Evolutionary conservation across 1,140 invertebrate species (phyloP), one percentile per base, ranked within the genome.

Genomic region (Pseudomyrmex cubaensis): DNA sequence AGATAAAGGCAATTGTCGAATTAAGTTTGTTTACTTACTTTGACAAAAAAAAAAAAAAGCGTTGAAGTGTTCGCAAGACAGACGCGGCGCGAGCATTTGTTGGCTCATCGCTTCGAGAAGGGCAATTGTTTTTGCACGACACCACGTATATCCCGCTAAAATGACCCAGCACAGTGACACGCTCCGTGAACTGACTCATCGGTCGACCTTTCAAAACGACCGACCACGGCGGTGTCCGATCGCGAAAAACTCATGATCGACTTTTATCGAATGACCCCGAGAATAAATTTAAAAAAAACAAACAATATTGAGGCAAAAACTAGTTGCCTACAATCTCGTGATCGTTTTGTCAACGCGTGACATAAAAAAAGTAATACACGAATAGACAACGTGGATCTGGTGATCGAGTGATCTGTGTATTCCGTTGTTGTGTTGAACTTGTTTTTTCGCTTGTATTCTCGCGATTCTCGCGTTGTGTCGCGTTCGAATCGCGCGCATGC

Each of bases 121-220:
- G 20, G 20, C 20, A 20, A 0, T 15, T 9, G n/a, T 35, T 59
- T 72, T 72, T 48, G 46, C n/a, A 35, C 10, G 4, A 70, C 76
- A 72, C 44, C 44, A 17, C 8, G 50, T 66, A 67, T 67, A 13
- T 70, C 22, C n/a, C 10, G 20, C 7, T 70, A 80, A 80, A 72
- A 80, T 80, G 76, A 72, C 12, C 54, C 66, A 80, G n/a, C 66
- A 54, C 17, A 54, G 54, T 2, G 76, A 80, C 12, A 72, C 76
- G 20, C 44, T 50, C 1, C 66, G 66, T n/a, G n/a, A 48, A 2
- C 59, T 80, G 76, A 80, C 66, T 80, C 76, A 80, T 80, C 76
- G 76, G 2, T 80, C 76, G 54, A 80, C 76, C 22, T 72, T 80
- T 15, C 76, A 80, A 59, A 80, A 80, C 54, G 66, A 80, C 15